Percentiles rank a stretch among this genome's conserved stretches.
Evolutionary conservation across 35 echinoderm and acorn worm species (phyloP).

Genomic region (Hemicentrotus pulcherrimus): DNA sequence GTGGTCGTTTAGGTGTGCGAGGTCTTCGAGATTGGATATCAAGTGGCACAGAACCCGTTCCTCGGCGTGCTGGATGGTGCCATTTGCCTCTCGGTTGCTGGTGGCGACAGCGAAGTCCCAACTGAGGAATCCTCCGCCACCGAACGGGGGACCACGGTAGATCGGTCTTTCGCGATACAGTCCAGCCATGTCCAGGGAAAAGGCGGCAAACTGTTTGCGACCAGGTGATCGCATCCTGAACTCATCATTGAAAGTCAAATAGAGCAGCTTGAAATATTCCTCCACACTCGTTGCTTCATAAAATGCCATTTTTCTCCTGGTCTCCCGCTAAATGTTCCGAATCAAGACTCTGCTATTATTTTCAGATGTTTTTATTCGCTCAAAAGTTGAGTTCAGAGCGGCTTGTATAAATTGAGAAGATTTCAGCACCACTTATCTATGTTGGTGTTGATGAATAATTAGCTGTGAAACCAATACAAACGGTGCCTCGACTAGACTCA

Average conservation of each 20-base stretch:
- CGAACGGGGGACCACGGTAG: conserved; percentile 4
- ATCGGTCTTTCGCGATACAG: neutral
- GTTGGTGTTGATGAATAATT: too few species aligned
- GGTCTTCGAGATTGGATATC: conserved; percentile 7
- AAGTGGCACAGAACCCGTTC: conserved; percentile 2
- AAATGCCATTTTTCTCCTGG: neutral
- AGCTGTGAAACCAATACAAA: too few species aligned
- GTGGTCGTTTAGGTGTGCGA: neutral
- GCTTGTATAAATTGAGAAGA: too few species aligned
- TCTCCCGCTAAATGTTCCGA: neutral
- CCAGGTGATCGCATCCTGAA: neutral
- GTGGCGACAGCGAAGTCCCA: conserved; percentile 40
- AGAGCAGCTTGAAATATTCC: conserved; percentile 45
- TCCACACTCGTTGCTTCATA: neutral
- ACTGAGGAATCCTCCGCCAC: conserved; percentile 3
- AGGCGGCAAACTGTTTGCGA: conserved; percentile 31
- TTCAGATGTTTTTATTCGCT: too few species aligned
- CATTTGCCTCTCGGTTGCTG: neutral
- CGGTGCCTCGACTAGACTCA: too few species aligned
- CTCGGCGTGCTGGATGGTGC: conserved; percentile 4
- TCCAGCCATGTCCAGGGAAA: conserved; percentile 23
- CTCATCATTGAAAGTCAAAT: conserved; percentile 47
- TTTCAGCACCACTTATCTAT: too few species aligned
- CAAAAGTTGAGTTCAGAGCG: too few species aligned
- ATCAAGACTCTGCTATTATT: neutral